These are phyloP conservation scores for Eristalis arbustorum DNA, from an alignment of 2,888 invertebrate species.

Conservation along the genomic window DNA sequence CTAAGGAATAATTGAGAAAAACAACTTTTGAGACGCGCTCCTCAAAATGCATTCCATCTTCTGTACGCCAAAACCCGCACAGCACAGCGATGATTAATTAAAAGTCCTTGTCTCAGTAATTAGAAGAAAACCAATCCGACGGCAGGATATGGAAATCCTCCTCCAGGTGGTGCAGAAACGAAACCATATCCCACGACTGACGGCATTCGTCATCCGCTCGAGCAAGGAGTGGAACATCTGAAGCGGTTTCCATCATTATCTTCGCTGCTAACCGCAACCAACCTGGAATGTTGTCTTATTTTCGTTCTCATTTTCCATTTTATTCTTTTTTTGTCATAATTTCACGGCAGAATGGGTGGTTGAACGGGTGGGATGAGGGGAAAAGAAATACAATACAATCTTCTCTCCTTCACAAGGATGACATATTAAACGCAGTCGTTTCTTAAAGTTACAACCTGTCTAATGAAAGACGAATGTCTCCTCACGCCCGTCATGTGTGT, in stretches of 20 bases:
- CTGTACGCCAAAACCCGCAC: neutral
- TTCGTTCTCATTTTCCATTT: neutral
- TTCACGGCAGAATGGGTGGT: neutral
- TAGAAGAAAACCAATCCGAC: neutral
- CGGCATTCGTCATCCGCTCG: neutral
- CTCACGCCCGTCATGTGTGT: neutral
- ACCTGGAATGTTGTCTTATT: neutral
- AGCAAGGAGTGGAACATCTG: neutral
- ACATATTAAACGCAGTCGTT: neutral
- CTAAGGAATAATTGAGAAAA: neutral
- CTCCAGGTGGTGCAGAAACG: neutral
- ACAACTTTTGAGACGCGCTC: neutral
- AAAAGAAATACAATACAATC: neutral
- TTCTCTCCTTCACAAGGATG: neutral
- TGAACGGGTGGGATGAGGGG: neutral
- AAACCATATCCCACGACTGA: neutral
- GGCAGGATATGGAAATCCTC: neutral
- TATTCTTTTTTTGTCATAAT: neutral
- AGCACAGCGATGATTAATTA: neutral
- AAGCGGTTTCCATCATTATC: conserved; percentile 2
- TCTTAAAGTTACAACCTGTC: neutral
- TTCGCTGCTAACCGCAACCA: neutral
- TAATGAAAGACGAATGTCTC: neutral
- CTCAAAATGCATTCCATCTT: neutral
- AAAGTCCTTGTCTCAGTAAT: neutral